Conservation (phyloP, 2,113 vertebrate genomes). For the Anser cygnoides region DNA sequence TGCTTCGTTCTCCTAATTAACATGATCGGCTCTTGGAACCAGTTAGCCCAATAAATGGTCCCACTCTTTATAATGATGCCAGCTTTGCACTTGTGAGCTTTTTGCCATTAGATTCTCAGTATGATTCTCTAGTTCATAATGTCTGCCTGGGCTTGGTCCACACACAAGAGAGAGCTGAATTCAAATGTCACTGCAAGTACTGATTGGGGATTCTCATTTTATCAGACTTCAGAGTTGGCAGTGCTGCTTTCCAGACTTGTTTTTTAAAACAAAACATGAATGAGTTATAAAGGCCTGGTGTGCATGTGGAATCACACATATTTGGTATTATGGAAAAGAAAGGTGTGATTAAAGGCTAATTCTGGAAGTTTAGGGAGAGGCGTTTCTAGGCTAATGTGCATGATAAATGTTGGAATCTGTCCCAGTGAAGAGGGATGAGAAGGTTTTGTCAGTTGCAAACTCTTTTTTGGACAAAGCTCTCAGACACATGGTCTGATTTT, state of each 20-base stretch:
- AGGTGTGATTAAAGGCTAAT: not conserved
- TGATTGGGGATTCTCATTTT: not conserved
- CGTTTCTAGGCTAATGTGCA: not conserved
- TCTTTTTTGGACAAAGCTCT: not conserved
- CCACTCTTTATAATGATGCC: not conserved
- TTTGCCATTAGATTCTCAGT: not conserved
- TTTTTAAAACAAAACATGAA: not conserved
- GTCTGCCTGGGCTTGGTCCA: not conserved
- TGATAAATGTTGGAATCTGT: not conserved
- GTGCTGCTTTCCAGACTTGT: not conserved
- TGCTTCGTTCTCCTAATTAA: conserved; percentile 47
- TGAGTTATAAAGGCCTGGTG: not conserved
- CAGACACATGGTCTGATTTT: too few species aligned
- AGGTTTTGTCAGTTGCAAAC: not conserved
- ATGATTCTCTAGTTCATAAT: not conserved
- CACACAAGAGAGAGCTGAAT: not conserved
- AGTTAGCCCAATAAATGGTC: not conserved
- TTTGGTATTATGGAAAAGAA: not conserved
- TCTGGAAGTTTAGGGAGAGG: not conserved
- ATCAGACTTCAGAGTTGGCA: not conserved
- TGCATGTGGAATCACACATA: not conserved
- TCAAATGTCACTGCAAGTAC: not conserved
- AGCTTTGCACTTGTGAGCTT: not conserved
- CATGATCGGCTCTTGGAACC: conserved; percentile 4
- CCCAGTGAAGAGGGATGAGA: not conserved